Evolutionary conservation across 2,888 invertebrate genomes (phyloP), one percentile per base, ranked within the genome.

Genomic region (Charanyca ferruginea): DNA sequence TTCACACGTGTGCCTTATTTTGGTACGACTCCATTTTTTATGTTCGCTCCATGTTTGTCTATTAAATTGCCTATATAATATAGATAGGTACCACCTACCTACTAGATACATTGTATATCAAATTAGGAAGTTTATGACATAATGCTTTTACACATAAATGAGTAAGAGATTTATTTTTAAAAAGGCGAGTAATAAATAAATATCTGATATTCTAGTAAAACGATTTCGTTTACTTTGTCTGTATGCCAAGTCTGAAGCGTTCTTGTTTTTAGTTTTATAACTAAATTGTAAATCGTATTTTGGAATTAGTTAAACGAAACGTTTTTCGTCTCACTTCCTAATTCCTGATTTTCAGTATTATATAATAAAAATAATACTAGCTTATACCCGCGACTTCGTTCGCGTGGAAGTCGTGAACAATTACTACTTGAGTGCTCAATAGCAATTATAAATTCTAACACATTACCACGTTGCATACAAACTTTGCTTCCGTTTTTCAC

Each of bases 151-250:
- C 47, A 57, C 57, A 53, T 41, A 49, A 18, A 64, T 65, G 73
- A 60, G 55, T 77, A 48, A 57, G 53, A 47, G 44, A 52, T 67
- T 67, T 78, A 67, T 69, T 70, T 76, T 77, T 52, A 58, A 55
- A 75, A 25, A 42, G n/a, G 51, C 42, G n/a, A 38, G 51, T 41
- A 64, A 73, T 65, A 64, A 59, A 78, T 74, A 58, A 60, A 79
- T 57, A 49, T 74, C 28, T 42, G 52, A 59, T 62, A 54, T 59
- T 75, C 44, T 74, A 53, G 60, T 67, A 67, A 74, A 48, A 54
- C 47, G 51, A 23, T 57, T 72, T 41, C n/a, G 66, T 72, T 52
- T 57, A 63, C 66, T 28, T 48, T 57, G 57, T 45, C 35, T 23
- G 23, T 41, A 32, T 52, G 41, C 35, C 44, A 38, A 55, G 25